Base-by-base conservation (phyloP, 2,113 vertebrate genomes). In the Antigone vipio region DNA sequence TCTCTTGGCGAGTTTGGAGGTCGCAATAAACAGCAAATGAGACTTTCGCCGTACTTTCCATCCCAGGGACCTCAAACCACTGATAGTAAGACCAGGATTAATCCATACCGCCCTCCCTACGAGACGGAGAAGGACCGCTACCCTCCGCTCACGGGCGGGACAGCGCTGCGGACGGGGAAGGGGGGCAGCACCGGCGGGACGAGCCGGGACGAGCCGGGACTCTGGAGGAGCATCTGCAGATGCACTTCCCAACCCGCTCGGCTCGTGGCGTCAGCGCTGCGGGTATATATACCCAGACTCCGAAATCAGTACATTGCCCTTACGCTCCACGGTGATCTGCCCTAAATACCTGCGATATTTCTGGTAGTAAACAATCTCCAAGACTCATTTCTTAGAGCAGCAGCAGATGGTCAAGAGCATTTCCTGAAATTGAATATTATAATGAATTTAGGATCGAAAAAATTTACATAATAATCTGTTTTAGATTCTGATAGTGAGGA, bases 401-500 rank as follows among this genome's bases (percentile, higher is more conserved):
- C 53, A 92, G 75, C 96, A 97, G 98, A 95, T 98, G 97, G 97
- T 95, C 94, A 97, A 98, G 96, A 94, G 94, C 63, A 79, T 92
- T 88, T 89, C 93, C 90, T 73, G 95, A 98, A 97, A 98, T 97
- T 95, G 95, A 96, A 96, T 95, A 95, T 83, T 95, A 93, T 96
- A 96, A 97, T 93, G 56, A 87, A 96, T 97, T 94, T 80, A 49
- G 93, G 90, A 93, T 85, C 6, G 6, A 89, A 93, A 92, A 75
- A 92, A 92, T 97, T 96, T 96, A 96, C 97, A 97, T 97, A 97
- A 97, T 94, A 93, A 95, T 89, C 95, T 96, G 96, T 3, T 97
- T 88, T 72, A 58, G 93, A 90, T 96, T 81, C 75, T 71, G 59
- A 93, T 89, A 53, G 91, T 67, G 92, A 68, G 91, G 95, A 93